Conservation (phyloP, 2,888 invertebrate species). For the Dynastes grantii region DNA sequence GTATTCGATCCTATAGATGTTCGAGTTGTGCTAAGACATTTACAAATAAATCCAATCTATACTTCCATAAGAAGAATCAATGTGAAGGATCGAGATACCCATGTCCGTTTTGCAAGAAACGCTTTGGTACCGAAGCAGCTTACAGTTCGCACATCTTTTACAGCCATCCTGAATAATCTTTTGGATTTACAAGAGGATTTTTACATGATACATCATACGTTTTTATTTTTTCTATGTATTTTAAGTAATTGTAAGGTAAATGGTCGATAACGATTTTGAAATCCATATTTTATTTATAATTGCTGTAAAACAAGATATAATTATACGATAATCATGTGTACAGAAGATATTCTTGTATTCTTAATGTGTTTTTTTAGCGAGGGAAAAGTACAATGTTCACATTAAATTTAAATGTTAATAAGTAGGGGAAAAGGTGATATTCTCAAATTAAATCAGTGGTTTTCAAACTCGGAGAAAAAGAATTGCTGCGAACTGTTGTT, state of each 20-base stretch:
- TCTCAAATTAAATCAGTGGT: no score
- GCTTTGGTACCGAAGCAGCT: conserved; percentile 70
- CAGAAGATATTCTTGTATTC: not conserved
- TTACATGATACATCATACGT: not conserved
- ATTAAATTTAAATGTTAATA: not conserved
- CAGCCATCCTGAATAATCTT: conserved; percentile 68
- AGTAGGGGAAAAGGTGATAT: not conserved
- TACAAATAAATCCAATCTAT: conserved; percentile 69
- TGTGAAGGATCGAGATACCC: conserved; percentile 69
- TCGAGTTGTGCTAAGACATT: conserved; percentile 69
- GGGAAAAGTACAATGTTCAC: not conserved
- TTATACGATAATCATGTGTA: not conserved
- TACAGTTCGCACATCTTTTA: conserved; percentile 71
- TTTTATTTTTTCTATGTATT: not conserved
- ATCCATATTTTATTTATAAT: not conserved
- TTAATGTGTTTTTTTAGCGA: not conserved
- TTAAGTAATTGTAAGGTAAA: not conserved
- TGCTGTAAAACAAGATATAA: not conserved
- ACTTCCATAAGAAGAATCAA: conserved; percentile 70
- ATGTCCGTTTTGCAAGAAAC: conserved; percentile 70
- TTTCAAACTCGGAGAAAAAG: no score
- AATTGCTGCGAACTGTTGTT: no score
- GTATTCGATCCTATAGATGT: conserved; percentile 66
- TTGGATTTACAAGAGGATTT: not conserved
- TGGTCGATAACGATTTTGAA: not conserved